These are phyloP conservation scores for Melanotaenia maccullochi DNA, from an alignment of 2,797 vertebrate species.

Conservation along the genomic window DNA sequence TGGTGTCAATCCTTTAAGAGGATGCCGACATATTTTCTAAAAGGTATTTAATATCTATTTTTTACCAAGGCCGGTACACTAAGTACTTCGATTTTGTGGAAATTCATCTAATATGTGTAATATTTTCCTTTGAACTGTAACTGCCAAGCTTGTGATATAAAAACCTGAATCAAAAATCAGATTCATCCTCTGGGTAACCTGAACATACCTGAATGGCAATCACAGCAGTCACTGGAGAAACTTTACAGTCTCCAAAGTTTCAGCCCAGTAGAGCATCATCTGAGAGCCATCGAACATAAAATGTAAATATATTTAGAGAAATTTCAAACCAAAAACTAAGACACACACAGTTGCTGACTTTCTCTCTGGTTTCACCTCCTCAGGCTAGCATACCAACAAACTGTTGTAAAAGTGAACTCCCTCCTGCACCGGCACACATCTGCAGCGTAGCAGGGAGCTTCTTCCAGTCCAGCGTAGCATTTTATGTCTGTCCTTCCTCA, in stretches of 20 bases:
- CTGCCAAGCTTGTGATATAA: neutral
- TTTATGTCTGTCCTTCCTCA: conserved; percentile 51
- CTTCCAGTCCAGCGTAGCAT: conserved; percentile 38
- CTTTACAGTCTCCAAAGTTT: neutral
- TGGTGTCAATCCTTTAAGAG: neutral
- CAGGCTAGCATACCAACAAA: conserved; percentile 35
- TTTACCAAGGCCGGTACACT: neutral
- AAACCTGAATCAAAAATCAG: neutral
- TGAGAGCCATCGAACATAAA: conserved; percentile 5
- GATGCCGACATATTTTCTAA: too few relatives aligned
- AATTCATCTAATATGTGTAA: neutral
- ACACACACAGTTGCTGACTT: conserved; percentile 14
- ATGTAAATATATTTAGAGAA: neutral
- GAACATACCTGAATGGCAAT: neutral
- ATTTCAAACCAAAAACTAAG: conserved; percentile 16
- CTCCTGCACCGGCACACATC: conserved; percentile 42
- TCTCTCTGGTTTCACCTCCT: conserved; percentile 49
- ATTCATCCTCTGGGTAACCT: neutral
- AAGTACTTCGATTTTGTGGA: neutral
- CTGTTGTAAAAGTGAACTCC: conserved; percentile 36
- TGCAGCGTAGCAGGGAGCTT: conserved; percentile 30
- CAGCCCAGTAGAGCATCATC: neutral
- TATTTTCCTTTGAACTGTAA: neutral
- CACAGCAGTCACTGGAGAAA: neutral
- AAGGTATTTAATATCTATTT: neutral